These are phyloP conservation scores for Excalfactoria chinensis DNA, from an alignment of 2,113 vertebrate species.

Conservation along the genomic window DNA sequence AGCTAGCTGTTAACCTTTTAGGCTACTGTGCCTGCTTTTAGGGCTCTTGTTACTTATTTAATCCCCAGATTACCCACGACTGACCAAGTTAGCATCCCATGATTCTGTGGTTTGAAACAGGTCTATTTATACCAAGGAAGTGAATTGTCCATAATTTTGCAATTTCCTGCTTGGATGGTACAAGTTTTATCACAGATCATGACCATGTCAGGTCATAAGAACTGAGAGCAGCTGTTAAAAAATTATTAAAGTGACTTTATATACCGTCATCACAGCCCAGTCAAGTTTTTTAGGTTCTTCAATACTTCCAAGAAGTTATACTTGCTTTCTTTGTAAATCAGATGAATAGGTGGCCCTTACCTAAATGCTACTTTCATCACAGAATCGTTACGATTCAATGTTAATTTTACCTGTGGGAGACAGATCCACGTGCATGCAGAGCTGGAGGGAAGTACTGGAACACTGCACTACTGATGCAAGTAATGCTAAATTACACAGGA, in stretches of 20 bases:
- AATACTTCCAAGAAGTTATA: not conserved
- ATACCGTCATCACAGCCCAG: not conserved
- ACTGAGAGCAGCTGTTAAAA: slow-evolving; percentile 16
- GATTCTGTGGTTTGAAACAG: not conserved
- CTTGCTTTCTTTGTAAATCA: not conserved
- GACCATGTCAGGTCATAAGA: not conserved
- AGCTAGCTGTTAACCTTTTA: slow-evolving; percentile 11
- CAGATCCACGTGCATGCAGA: not conserved
- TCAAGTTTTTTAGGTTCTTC: slow-evolving; percentile 27
- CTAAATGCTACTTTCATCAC: not conserved
- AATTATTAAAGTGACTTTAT: not conserved
- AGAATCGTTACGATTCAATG: not conserved
- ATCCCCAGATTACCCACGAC: not conserved
- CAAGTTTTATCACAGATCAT: not conserved
- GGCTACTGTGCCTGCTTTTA: not conserved
- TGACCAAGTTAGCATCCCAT: not conserved
- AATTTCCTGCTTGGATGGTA: slow-evolving; percentile 30
- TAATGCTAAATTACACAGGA: not conserved
- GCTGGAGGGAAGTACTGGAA: not conserved
- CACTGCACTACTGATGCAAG: not conserved
- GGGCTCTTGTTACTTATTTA: not conserved
- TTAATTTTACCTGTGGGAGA: not conserved
- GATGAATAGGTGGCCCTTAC: not conserved
- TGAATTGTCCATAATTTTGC: slow-evolving; percentile 47
- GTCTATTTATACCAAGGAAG: slow-evolving; percentile 6